Conservation (phyloP, 2,113 vertebrate genomes). For the Piaya cayana region DNA sequence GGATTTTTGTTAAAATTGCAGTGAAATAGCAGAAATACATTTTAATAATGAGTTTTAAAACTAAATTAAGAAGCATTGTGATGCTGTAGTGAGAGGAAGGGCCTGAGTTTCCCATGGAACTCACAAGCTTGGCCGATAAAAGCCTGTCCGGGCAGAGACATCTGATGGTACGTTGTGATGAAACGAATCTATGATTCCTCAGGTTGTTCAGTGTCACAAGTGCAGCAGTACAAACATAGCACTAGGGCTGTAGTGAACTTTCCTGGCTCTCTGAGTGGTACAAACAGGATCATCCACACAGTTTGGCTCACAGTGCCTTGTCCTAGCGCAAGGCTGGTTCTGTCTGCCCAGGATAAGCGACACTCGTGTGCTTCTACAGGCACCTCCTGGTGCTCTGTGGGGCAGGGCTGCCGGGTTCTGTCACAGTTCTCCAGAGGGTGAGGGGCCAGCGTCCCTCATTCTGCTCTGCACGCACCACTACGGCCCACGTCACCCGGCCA, state of each 20-base stretch:
- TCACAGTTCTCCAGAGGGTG: no score
- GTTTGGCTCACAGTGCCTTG: not conserved
- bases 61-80: not conserved
- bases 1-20: not conserved
- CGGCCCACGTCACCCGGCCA: no score
- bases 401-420: no score
- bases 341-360: no score
- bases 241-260: fast-evolving
- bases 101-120: not conserved
- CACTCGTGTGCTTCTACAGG: no score
- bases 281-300: no score
- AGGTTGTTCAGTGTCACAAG: not conserved
- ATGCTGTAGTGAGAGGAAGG: not conserved
- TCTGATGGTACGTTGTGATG: not conserved
- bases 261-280: not conserved
- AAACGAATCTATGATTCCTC: not conserved
- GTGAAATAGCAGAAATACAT: not conserved
- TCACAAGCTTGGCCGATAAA: not conserved
- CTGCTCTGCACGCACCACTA: no score
- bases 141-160: not conserved
- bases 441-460: no score
- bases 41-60: not conserved
- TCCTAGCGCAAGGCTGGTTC: not conserved
- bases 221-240: fast-evolving
- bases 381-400: no score